phyloP scores from a whole-genome alignment of 2,113 vertebrate species.

The Macrotis lagotis region DNA sequence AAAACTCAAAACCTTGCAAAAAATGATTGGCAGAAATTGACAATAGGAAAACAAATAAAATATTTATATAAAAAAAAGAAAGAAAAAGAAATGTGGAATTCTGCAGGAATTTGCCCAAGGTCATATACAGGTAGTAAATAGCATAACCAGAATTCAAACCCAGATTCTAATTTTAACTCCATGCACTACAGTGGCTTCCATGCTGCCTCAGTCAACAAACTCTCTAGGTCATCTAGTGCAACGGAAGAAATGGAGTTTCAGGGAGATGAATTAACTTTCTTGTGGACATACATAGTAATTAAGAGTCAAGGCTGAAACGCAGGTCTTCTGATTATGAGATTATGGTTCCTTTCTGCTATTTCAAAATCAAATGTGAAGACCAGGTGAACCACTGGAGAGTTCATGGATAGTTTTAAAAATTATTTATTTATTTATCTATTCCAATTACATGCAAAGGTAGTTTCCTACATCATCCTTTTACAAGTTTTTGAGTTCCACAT shows the following conservation, averaged over 20 bases:
- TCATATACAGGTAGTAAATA: neutral
- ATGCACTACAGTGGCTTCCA: neutral
- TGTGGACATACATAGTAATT: neutral
- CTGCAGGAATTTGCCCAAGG: neutral
- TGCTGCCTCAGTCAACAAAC: neutral
- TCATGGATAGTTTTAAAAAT: no score
- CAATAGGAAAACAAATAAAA: no score
- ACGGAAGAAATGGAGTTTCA: neutral
- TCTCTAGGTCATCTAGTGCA: neutral
- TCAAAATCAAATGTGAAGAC: constrained; percentile 17
- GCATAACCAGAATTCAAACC: neutral
- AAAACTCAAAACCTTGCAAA: no score
- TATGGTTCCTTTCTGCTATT: neutral
- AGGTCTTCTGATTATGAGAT: constrained; percentile 1
- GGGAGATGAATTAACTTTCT: neutral
- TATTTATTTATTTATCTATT: no score
- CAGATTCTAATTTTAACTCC: neutral
- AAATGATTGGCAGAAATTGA: no score
- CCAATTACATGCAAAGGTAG: no score
- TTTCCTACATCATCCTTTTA: no score
- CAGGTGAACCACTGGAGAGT: constrained; percentile 23
- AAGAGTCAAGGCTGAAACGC: neutral
- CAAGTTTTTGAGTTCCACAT: no score
- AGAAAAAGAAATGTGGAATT: neutral
- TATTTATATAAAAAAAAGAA: no score